Base-by-base conservation (phyloP, 2,797 vertebrate genomes). In the Alectoris magna region DNA sequence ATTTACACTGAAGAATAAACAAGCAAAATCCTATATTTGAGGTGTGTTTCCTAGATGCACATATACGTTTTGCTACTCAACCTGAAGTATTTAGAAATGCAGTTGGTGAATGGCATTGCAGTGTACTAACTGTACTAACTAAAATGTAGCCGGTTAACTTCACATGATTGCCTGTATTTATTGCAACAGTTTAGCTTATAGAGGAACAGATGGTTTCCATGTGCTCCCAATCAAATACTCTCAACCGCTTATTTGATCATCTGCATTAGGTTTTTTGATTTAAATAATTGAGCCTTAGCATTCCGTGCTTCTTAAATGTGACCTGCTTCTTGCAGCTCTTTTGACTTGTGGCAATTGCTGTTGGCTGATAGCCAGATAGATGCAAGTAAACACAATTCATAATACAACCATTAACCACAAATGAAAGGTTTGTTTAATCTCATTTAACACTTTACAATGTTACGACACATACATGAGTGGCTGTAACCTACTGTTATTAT, bases 171-270 rank as follows among this genome's bases (percentile, higher is more conserved):
- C 51, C 93, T 84, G 53, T 64, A 90, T 95, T 96, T 96, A 84
- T 97, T 94, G 79, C 67, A 77, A 48, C 73, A 60, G 31, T 86
- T 95, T 90, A 94, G 68, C 90, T 93, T 95, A 78, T 64, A 94
- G 91, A 91, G 41, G 87, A 97, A 92, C 95, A 97, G 95, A 97
- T 97, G 96, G 92, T 92, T 97, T 94, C 90, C 86, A 92, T 96
- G 84, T 91, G 91, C 89, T 97, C 82, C 79, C 74, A 88, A 96
- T 96, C 95, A 97, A 96, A 96, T 96, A 84, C 87, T 94, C 91
- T 96, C 92, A 96, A 88, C 83, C 77, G 78, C 80, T 91, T 96
- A 95, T 97, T 96, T 97, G 97, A 97, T 97, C 94, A 93, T 96
- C 86, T 81, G 80, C 72, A 78, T 66, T 88, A 91, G 39, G n/a